Conservation (phyloP, 2,113 vertebrate genomes). For the Myxocyprinus asiaticus region DNA sequence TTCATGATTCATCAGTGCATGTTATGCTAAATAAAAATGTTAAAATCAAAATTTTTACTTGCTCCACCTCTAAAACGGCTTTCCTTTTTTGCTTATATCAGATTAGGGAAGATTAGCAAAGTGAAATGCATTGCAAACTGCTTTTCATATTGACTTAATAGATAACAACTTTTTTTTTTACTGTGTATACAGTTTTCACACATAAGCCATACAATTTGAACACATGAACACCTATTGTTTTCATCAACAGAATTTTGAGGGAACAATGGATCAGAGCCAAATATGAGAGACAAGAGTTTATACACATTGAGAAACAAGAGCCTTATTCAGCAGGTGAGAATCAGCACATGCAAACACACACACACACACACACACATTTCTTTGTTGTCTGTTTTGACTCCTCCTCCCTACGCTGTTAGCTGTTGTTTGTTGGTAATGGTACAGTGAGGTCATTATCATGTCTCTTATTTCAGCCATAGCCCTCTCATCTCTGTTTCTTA, state of each 20-base stretch:
- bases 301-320: conserved; percentile 90
- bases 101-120: too few species aligned
- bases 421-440: neutral
- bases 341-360: neutral
- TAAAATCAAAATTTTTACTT: too few species aligned
- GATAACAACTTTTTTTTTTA: too few species aligned
- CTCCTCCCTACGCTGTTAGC: neutral
- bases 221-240: neutral
- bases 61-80: too few species aligned
- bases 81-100: too few species aligned
- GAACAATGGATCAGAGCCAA: conserved; percentile 97
- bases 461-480: neutral
- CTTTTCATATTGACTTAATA: too few species aligned
- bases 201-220: too few species aligned
- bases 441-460: neutral
- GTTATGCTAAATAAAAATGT: too few species aligned
- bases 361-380: neutral
- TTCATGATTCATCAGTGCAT: too few species aligned
- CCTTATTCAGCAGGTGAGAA: conserved; percentile 91
- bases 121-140: too few species aligned
- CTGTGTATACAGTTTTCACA: too few species aligned
- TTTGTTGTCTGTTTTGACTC: neutral
- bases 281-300: conserved; percentile 92
- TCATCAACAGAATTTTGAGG: conserved; percentile 80
- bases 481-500: neutral